phyloP scores from a whole-genome alignment of 2,888 invertebrate genomes.

The Theodoxus fluviatilis region DNA sequence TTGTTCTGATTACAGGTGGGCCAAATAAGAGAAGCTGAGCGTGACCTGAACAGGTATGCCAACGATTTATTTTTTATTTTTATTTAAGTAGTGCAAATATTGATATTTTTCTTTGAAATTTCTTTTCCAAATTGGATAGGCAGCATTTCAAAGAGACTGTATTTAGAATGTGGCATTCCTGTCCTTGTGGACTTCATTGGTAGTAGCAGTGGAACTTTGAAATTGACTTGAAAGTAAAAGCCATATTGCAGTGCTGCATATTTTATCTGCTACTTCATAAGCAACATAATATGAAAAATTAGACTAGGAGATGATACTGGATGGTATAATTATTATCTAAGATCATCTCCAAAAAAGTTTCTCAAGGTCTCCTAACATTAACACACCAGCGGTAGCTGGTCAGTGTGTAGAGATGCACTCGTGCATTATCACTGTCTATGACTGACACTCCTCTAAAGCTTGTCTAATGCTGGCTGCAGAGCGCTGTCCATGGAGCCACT shows the following conservation, averaged over 20 bases:
- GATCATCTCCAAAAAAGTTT: no score
- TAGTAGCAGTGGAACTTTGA: no score
- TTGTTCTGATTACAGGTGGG: conserved; percentile 54
- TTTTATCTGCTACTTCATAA: no score
- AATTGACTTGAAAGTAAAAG: conserved; percentile 6
- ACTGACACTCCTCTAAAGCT: not conserved
- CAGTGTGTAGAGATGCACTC: not conserved
- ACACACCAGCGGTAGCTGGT: no score
- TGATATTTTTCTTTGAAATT: not conserved
- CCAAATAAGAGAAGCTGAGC: conserved; percentile 47
- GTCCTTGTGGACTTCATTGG: no score
- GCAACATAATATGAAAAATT: no score
- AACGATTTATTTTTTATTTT: not conserved
- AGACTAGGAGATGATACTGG: no score
- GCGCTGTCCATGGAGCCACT: conserved; percentile 60
- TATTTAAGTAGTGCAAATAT: not conserved
- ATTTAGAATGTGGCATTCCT: no score
- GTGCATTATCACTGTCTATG: not conserved
- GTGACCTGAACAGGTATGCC: conserved; percentile 49
- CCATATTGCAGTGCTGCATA: not conserved
- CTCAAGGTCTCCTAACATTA: no score
- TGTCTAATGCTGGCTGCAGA: conserved; percentile 36
- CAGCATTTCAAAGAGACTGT: no score
- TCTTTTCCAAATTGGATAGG: not conserved
- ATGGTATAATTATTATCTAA: no score